Evolutionary conservation across 2,888 invertebrate genomes (phyloP).

Genomic region (Dexiosoma caninum): DNA sequence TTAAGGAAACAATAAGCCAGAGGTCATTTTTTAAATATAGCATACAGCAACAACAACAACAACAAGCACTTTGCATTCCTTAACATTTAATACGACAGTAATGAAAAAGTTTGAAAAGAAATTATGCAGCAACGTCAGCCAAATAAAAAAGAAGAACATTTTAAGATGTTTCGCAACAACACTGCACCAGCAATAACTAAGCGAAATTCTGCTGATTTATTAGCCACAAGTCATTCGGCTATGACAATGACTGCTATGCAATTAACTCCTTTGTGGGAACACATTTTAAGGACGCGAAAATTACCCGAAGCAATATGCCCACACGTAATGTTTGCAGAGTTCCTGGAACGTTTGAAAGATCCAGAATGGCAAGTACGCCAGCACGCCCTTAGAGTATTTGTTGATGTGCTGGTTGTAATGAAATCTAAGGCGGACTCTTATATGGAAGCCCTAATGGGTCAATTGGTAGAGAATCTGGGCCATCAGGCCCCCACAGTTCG

Average conservation of each 20-base stretch:
- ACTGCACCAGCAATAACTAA: conserved; percentile 15
- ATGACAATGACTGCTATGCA: conserved; percentile 72
- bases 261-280: conserved; percentile 89
- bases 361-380: conserved; percentile 91
- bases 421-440: conserved; percentile 84
- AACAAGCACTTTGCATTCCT: conserved; percentile 18
- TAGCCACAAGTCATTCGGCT: conserved; percentile 36
- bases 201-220: conserved; percentile 34
- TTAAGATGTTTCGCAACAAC: conserved; percentile 31
- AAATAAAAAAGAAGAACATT: conserved; percentile 19
- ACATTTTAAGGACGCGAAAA: conserved; percentile 85
- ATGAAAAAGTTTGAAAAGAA: conserved; percentile 9
- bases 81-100: conserved; percentile 6
- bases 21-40: conserved; percentile 35
- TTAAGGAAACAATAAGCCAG: conserved; percentile 58
- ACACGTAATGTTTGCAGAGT: conserved; percentile 83
- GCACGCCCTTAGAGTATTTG: conserved; percentile 87
- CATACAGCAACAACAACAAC: conserved; percentile 56
- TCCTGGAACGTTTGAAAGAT: conserved; percentile 85
- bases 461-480: conserved; percentile 87
- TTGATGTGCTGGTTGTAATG: conserved; percentile 87
- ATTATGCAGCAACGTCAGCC: conserved; percentile 39
- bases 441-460: conserved; percentile 82
- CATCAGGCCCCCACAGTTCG: conserved; percentile 88
- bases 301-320: conserved; percentile 85